Base-by-base conservation (phyloP, 2,888 invertebrate species). In the Exocentrus adspersus region DNA sequence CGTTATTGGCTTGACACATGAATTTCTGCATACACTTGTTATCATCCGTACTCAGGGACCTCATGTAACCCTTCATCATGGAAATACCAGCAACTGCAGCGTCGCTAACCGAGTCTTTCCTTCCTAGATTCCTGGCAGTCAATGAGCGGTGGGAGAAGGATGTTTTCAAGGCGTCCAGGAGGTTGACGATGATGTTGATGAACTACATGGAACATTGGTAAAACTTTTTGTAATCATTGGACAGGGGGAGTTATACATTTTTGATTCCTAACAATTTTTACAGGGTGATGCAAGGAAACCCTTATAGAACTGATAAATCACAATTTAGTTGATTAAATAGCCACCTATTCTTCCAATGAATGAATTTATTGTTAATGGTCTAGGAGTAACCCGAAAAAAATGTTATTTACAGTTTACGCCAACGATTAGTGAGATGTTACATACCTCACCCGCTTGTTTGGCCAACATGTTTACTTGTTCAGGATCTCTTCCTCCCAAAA, bases 361-460 rank as follows among this genome's bases (percentile, higher is more conserved):
- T 3, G 7, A 7, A 7, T 24, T 5, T 24, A 24, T 24, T 24
- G 24, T 24, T 24, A 24, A 24, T 37, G 14, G 30, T 30, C 9
- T 17, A 17, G n/a, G 19, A 43, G 12, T 2, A 17, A 32, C 37
- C 37, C 14, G 14, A 5, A 24, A 37, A 5, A 12, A 37, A 0
- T n/a, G 37, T 37, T 37, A 37, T 37, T 37, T 37, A 37, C 37
- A 37, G 9, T 32, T 32, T n/a, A 37, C 12, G 14, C 12, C 5
- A 37, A 37, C n/a, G n/a, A n/a, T n/a, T 19, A 12, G 17, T 32
- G n/a, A 37, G n/a, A 51, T 45, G 28, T 30, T 83, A 88, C 92
- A 89, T 91, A 95, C 95, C 94, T 95, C 94, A 85, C 94, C 92
- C 85, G 95, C 94, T 86, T 95, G 94, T 87, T 93, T 94, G 86